These are phyloP conservation scores for Glareola pratincola DNA, from an alignment of 2,113 vertebrate species.

Conservation along the genomic window DNA sequence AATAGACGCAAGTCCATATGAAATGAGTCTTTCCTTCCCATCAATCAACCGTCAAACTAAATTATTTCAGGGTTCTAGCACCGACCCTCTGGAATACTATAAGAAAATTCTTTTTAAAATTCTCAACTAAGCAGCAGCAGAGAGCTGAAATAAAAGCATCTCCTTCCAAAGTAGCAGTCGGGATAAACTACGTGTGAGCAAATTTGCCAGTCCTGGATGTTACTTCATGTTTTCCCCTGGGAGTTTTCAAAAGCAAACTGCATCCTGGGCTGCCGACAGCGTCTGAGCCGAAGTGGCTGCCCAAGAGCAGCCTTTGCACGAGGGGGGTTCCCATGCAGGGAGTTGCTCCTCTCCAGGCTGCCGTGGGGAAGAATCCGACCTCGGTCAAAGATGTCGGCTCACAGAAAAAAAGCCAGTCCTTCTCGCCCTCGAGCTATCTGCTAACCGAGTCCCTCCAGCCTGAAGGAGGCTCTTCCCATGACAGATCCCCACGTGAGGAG, in stretches of 20 bases:
- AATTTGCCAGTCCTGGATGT: neutral
- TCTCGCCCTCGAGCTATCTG: neutral
- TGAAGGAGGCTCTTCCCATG: neutral
- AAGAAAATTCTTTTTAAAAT: neutral
- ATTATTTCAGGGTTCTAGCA: neutral
- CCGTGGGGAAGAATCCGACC: fast-evolving
- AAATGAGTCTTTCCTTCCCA: neutral
- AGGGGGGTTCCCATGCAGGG: fast-evolving
- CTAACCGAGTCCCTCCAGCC: neutral
- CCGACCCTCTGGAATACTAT: neutral
- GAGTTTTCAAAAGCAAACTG: neutral
- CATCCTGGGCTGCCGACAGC: neutral
- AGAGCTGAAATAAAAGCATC: neutral
- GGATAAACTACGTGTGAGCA: neutral
- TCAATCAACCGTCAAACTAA: neutral
- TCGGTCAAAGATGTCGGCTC: fast-evolving
- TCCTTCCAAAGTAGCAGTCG: neutral
- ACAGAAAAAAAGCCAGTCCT: neutral
- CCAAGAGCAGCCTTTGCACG: neutral
- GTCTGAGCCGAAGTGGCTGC: neutral
- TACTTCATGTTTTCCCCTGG: neutral
- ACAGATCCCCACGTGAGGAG: neutral
- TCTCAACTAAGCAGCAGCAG: neutral
- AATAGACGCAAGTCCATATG: neutral
- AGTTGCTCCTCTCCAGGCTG: neutral